Conservation (phyloP, 2,888 invertebrate genomes). For the Camptogramma bilineatum region DNA sequence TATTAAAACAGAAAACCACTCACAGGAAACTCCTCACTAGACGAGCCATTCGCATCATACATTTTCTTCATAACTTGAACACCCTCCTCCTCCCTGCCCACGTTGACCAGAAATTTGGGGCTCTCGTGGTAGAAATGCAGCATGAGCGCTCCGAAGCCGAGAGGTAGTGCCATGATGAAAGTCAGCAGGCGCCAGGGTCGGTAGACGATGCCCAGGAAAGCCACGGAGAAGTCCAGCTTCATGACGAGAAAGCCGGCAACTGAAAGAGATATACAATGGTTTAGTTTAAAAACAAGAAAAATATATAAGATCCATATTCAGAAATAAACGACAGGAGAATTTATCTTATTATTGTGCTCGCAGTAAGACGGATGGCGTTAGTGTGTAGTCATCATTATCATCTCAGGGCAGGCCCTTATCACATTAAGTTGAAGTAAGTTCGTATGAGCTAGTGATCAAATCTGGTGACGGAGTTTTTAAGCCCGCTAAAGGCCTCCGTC, state of each 20-base stretch:
- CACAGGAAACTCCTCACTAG: slow-evolving; percentile 63
- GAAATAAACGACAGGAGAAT: too few species aligned
- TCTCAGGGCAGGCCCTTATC: too few species aligned
- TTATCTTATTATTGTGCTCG: too few species aligned
- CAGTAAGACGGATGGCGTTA: too few species aligned
- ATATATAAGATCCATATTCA: too few species aligned
- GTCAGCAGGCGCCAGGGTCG: slow-evolving; percentile 76
- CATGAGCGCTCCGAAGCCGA: slow-evolving; percentile 85
- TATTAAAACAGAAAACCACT: slow-evolving; percentile 37
- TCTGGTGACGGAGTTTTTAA: too few species aligned
- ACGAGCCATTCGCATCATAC: slow-evolving; percentile 83
- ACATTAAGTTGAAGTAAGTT: too few species aligned
- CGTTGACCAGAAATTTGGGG: slow-evolving; percentile 90
- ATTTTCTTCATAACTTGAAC: slow-evolving; percentile 85
- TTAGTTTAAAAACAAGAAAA: too few species aligned
- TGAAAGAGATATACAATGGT: slow-evolving; percentile 50
- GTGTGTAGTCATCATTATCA: too few species aligned
- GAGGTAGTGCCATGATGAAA: slow-evolving; percentile 85
- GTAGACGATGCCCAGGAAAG: slow-evolving; percentile 63
- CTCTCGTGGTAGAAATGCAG: slow-evolving; percentile 88
- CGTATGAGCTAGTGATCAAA: too few species aligned
- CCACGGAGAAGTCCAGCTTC: slow-evolving; percentile 67
- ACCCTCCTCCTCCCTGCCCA: slow-evolving; percentile 87
- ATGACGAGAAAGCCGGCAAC: slow-evolving; percentile 72
- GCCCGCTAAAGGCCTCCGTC: too few species aligned